Base-by-base conservation (phyloP, 2,113 vertebrate species). In the Caretta caretta region DNA sequence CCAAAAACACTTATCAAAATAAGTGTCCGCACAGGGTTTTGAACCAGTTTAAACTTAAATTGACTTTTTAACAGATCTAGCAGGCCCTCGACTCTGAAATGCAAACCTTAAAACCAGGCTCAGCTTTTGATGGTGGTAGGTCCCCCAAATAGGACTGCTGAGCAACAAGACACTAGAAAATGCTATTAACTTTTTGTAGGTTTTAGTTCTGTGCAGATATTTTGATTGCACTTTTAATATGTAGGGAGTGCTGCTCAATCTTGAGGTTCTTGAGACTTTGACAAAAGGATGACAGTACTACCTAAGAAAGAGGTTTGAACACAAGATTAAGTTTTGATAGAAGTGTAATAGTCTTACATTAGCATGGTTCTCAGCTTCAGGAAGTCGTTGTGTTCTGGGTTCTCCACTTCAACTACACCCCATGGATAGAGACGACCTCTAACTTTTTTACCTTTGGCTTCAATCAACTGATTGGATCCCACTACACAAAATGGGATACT, bases 391-490 rank as follows among this genome's bases (percentile, higher is more conserved):
- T 99, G 99, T 87, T 99, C 99, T 0, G 99, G 99, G 94, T 99
- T 99, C 98, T 99, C 99, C 98, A 99, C 99, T 97, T 99, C 99
- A 96, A 99, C 99, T 25, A 99, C 99, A 4, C 99, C 99, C 99
- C 99, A 99, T 0, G 99, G 99, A 95, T 99, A 99, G 89, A 99
- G 98, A 13, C 99, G 99, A 42, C 99, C 99, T 97, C 99, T 97
- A 56, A 99, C 99, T 98, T 99, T 99, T 99, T 99, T 99, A 88
- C 99, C 99, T 95, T 99, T 99, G 93, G 99, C 99, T 97, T 99
- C 99, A 90, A 99, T 99, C 97, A 99, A 98, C 97, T 99, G 99
- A 96, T 99, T 99, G 92, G 99, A 99, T 49, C 99, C 99, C 53
- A 99, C 99, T 24, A 99, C 99, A 49, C 99, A 99, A 86, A 99